Base-by-base conservation (phyloP, 1,140 invertebrate genomes). In the Phymorhynchus buccinoides region DNA sequence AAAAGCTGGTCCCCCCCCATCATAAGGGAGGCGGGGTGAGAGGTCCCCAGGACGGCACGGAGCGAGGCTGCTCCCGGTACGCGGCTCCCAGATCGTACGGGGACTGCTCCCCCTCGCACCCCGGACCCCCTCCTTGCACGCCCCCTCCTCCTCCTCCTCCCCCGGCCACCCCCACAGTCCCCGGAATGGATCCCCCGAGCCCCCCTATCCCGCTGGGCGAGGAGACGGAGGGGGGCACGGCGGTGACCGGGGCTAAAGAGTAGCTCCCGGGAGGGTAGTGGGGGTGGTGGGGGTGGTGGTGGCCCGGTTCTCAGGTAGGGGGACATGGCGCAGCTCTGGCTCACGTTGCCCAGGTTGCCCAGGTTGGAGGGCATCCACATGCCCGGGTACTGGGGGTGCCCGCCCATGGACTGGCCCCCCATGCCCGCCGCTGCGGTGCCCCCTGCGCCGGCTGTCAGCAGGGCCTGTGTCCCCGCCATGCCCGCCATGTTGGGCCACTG, bases 301-400 rank as follows among this genome's bases (percentile, higher is more conserved):
- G n/a, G 86, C n/a, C 82, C 83, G 30, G 86, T 84, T 3, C 89
- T 89, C 41, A 90, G 87, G 85, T 90, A 89, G 30, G 91, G 91
- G 30, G 91, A 90, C 89, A 92, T 91, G 75, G 90, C 88, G 88
- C 91, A 92, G 87, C 88, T 92, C 86, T 92, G 91, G 88, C 91
- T 92, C 56, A 90, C 87, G 80, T 81, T 81, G 52, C 90, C 88
- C 39, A 92, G 87, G 79, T 92, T 92, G 84, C 90, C 86, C 37
- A 90, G 85, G 18, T 85, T 86, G 56, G 85, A 86, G 12, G 89
- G 85, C 90, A 91, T 90, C 91, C 91, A 92, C 90, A 92, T 90
- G 82, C 91, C 89, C n/a, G 91, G 90, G 32, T 88, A 88, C 81
- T 92, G 90, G n/a, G n/a, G n/a, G n/a, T n/a, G n/a, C 37, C 89